Conservation (phyloP, 2,113 vertebrate species). For the Nibea coibor region DNA sequence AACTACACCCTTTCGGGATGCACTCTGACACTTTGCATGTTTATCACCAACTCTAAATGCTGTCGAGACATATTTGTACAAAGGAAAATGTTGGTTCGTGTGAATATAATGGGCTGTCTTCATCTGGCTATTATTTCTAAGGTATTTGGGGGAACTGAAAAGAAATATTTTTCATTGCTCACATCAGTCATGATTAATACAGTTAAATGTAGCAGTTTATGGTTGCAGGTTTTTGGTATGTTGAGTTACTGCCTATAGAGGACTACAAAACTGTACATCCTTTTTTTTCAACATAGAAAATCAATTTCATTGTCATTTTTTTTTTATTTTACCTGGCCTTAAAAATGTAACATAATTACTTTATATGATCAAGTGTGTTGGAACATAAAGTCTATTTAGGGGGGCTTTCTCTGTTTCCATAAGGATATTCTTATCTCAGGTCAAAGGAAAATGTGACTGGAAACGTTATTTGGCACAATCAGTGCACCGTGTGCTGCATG, state of each 20-base stretch:
- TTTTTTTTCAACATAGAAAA: not conserved
- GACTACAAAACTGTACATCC: not conserved
- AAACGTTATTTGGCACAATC: constrained; percentile 28
- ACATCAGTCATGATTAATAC: not conserved
- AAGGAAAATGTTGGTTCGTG: not conserved
- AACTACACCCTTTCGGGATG: constrained; percentile 18
- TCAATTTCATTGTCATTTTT: not conserved
- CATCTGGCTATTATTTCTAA: not conserved
- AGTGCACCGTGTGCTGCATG: constrained; percentile 23
- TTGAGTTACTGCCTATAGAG: not conserved
- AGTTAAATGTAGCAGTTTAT: constrained; percentile 15
- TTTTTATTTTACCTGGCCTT: constrained; percentile 27
- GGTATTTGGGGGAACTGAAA: not conserved
- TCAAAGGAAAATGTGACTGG: constrained; percentile 25
- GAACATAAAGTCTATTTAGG: not conserved
- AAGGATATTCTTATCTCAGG: constrained; percentile 54
- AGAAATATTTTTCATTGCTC: not conserved
- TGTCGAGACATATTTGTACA: constrained; percentile 40
- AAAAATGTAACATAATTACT: constrained; percentile 8
- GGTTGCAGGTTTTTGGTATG: not conserved
- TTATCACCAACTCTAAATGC: constrained; percentile 38
- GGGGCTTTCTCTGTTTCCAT: not conserved
- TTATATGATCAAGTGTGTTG: not conserved
- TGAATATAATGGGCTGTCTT: constrained; percentile 2
- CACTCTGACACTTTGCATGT: constrained; percentile 67